phyloP scores from a whole-genome alignment of 2,113 vertebrate species.

The Heteronetta atricapilla region DNA sequence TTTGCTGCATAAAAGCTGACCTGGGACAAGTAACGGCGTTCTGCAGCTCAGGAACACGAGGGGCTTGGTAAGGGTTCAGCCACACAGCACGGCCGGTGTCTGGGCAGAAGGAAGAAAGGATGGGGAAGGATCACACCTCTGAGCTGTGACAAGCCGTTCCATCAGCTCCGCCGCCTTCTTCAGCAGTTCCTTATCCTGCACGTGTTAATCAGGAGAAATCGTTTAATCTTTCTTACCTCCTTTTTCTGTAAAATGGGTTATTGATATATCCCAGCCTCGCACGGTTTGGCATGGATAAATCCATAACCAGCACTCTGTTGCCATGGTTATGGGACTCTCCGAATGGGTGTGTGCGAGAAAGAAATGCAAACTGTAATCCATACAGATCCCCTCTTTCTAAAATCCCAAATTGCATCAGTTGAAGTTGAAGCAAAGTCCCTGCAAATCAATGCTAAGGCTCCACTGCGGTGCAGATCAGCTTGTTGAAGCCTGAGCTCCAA shows the following conservation, averaged over 20 bases:
- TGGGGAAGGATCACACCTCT: not conserved
- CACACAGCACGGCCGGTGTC: not conserved
- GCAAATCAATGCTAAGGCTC: not conserved
- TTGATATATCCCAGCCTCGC: not conserved
- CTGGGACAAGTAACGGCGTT: not conserved
- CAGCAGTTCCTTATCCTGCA: not conserved
- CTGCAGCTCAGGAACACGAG: not conserved
- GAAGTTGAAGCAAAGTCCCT: not conserved
- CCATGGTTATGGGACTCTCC: not conserved
- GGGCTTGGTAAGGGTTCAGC: not conserved
- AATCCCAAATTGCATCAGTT: not conserved
- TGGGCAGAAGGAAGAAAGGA: not conserved
- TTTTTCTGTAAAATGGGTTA: not conserved
- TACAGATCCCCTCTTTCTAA: not conserved
- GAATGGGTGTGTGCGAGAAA: rapidly evolving
- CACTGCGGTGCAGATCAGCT: not conserved
- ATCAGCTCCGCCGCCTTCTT: not conserved
- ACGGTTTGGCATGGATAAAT: not conserved
- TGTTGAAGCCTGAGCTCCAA: not conserved
- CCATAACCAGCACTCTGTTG: not conserved
- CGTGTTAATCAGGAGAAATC: not conserved
- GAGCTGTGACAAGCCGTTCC: not conserved
- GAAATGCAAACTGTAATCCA: not conserved
- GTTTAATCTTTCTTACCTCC: not conserved
- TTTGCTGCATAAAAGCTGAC: not conserved